phyloP scores from a whole-genome alignment of 2,797 vertebrate genomes.

The Cryptoblepharus egeriae region DNA sequence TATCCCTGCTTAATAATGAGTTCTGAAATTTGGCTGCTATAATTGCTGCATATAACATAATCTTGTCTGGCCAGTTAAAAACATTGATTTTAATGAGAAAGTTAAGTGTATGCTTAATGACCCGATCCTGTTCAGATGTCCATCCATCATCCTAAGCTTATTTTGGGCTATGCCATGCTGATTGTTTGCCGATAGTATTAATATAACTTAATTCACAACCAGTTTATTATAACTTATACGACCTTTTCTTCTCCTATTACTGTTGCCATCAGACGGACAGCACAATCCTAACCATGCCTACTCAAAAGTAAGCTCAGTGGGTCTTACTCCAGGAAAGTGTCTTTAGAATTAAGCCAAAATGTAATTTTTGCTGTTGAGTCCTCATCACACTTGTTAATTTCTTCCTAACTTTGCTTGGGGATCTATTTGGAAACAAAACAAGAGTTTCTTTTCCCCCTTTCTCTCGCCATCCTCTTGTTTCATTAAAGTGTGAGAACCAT shows the following conservation, averaged over 20 bases:
- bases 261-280: not conserved
- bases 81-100: not conserved
- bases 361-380: too few relatives aligned
- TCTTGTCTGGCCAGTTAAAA: not conserved
- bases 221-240: not conserved
- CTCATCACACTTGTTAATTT: not conserved
- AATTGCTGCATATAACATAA: not conserved
- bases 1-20: constrained; percentile 28
- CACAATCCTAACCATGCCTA: too few relatives aligned
- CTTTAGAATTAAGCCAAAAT: too few relatives aligned
- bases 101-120: not conserved
- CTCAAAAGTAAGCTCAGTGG: too few relatives aligned
- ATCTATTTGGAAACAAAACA: not conserved
- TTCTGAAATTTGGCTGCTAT: constrained; percentile 18
- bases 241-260: not conserved
- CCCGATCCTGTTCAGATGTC: too few relatives aligned
- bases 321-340: too few relatives aligned
- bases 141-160: too few relatives aligned
- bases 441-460: not conserved
- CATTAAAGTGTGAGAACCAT: not conserved
- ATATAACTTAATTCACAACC: too few relatives aligned
- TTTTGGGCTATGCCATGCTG: too few relatives aligned
- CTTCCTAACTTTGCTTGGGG: not conserved
- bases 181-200: too few relatives aligned
- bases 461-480: too few relatives aligned